Evolutionary conservation across 2,113 vertebrate species (phyloP).

Genomic region (Pseudorectes ferrugineus): DNA sequence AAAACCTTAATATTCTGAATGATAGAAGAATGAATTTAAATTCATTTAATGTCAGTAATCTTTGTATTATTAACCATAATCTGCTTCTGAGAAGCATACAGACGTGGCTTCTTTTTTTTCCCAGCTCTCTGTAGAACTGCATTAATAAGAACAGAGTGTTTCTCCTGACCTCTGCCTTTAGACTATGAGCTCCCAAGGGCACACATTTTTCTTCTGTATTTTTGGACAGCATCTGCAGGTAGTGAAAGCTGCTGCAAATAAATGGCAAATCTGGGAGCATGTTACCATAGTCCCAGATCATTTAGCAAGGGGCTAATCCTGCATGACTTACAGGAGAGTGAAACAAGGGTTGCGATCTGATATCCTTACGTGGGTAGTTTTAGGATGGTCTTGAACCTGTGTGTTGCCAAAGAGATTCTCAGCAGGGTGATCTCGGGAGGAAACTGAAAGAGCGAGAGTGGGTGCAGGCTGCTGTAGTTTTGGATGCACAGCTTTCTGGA

Average conservation of each 20-base stretch:
- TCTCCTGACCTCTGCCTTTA: conserved; percentile 1
- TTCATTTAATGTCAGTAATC: conserved; percentile 32
- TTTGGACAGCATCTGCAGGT: conserved; percentile 2
- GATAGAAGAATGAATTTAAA: conserved; percentile 22
- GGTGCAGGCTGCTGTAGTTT: not conserved
- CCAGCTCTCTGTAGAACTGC: not conserved
- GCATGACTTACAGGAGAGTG: not conserved
- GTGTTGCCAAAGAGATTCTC: not conserved
- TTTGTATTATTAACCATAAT: conserved; percentile 28
- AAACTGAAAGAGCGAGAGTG: accelerated
- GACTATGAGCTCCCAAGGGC: not conserved
- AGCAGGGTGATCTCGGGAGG: not conserved
- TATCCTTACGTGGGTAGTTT: not conserved
- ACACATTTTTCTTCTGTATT: not conserved
- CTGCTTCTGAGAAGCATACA: conserved; percentile 9
- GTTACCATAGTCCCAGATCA: not conserved
- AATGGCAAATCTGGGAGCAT: not conserved
- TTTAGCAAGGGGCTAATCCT: not conserved
- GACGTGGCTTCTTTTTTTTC: not conserved
- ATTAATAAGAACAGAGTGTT: not conserved
- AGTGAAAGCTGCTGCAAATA: not conserved
- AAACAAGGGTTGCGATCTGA: not conserved
- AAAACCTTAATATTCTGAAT: conserved; percentile 8
- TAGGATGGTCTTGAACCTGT: not conserved
- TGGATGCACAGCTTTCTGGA: not conserved